These are phyloP conservation scores for Apteryx owenii DNA, from an alignment of 2,113 vertebrate species.

Conservation along the genomic window DNA sequence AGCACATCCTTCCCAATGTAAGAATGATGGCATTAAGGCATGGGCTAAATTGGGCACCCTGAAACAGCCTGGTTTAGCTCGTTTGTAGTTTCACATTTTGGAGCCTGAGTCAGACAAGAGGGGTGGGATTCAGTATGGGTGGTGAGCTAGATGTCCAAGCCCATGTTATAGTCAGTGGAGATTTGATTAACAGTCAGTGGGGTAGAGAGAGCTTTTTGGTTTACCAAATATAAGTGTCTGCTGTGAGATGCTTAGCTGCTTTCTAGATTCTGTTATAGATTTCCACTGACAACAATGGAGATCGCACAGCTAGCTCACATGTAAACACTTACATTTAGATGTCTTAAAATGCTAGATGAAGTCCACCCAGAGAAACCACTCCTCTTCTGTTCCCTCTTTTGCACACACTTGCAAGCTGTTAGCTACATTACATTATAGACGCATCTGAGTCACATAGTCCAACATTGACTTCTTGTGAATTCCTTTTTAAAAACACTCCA, in stretches of 20 bases:
- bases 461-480: neutral
- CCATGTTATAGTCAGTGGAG: neutral
- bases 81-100: neutral
- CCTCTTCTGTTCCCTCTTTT: neutral
- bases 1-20: neutral
- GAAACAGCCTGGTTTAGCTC: neutral
- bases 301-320: neutral
- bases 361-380: conserved; percentile 10
- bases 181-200: neutral
- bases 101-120: neutral
- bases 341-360: conserved; percentile 46
- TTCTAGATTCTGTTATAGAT: neutral
- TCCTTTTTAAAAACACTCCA: conserved; percentile 8
- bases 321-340: neutral
- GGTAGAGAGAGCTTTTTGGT: neutral
- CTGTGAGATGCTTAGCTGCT: neutral
- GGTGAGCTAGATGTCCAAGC: neutral
- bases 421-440: neutral
- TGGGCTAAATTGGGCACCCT: neutral
- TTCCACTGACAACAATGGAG: neutral
- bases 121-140: neutral
- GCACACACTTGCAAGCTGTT: conserved; percentile 26
- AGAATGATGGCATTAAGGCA: neutral
- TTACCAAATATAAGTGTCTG: neutral
- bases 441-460: conserved; percentile 7